Evolutionary conservation across 2,113 vertebrate species (phyloP).

Genomic region (Oxyura jamaicensis): DNA sequence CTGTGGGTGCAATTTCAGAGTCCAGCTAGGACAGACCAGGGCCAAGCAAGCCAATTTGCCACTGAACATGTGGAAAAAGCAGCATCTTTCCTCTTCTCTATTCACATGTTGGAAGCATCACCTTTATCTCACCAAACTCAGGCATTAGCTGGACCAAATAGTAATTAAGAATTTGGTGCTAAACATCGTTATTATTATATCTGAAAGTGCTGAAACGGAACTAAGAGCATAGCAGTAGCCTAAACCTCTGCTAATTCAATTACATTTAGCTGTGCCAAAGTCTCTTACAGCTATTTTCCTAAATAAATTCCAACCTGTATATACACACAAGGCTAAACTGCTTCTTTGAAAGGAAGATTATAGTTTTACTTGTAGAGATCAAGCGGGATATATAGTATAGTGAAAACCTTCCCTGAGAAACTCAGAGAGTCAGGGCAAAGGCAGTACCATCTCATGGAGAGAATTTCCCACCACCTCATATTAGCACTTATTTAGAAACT

Average conservation of each 20-base stretch:
- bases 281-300: constrained; percentile 23
- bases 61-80: background rate
- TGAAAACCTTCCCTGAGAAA: constrained; percentile 37
- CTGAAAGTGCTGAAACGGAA: constrained; percentile 21
- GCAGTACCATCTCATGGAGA: constrained; percentile 1
- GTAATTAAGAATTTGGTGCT: constrained; percentile 1
- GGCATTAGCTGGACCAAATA: background rate
- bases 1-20: background rate
- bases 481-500: constrained; percentile 29
- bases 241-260: constrained; percentile 42
- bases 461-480: constrained; percentile 5
- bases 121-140: background rate
- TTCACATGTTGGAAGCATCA: background rate
- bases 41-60: background rate
- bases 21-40: background rate
- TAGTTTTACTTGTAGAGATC: constrained; percentile 44
- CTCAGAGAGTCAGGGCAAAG: constrained; percentile 21
- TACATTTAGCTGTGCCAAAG: constrained; percentile 22
- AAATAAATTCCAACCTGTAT: constrained; percentile 49
- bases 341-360: constrained; percentile 61
- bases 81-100: background rate
- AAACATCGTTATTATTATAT: background rate
- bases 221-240: background rate
- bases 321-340: constrained; percentile 21
- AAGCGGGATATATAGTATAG: constrained; percentile 5